phyloP scores from a whole-genome alignment of 1,140 invertebrate species.

The Diabrotica undecimpunctata region DNA sequence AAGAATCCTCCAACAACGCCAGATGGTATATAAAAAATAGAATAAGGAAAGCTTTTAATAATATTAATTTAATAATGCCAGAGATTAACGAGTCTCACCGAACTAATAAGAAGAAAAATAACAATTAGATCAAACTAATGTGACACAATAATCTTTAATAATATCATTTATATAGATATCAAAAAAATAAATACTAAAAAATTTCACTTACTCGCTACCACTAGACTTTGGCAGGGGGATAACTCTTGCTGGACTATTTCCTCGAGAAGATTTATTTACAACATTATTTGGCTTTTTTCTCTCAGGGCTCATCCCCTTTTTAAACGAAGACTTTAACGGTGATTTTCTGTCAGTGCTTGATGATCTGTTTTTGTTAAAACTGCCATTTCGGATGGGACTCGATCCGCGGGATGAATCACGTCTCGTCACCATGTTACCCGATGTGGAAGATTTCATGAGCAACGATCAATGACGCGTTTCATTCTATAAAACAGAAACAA shows the following conservation, averaged over 20 bases:
- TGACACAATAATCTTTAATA: too few species aligned
- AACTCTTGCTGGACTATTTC: conserved; percentile 37
- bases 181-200: too few species aligned
- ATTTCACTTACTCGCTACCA: conserved; percentile 46
- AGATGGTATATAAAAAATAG: too few species aligned
- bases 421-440: conserved; percentile 36
- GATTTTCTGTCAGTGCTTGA: conserved; percentile 10
- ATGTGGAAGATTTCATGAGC: not conserved
- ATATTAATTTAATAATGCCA: too few species aligned
- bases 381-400: conserved; percentile 31
- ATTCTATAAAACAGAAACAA: too few species aligned
- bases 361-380: conserved; percentile 11
- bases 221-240: conserved; percentile 35
- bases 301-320: conserved; percentile 28
- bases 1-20: too few species aligned
- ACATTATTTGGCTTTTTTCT: not conserved
- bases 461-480: not conserved
- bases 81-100: too few species aligned
- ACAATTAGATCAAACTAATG: too few species aligned
- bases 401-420: conserved; percentile 35
- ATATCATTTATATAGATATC: too few species aligned
- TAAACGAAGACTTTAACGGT: conserved; percentile 1
- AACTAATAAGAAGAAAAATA: too few species aligned
- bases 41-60: too few species aligned
- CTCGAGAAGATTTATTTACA: conserved; percentile 30